Evolutionary conservation across 2,888 invertebrate species (phyloP).

Genomic region (Acanthoscelides obtectus): DNA sequence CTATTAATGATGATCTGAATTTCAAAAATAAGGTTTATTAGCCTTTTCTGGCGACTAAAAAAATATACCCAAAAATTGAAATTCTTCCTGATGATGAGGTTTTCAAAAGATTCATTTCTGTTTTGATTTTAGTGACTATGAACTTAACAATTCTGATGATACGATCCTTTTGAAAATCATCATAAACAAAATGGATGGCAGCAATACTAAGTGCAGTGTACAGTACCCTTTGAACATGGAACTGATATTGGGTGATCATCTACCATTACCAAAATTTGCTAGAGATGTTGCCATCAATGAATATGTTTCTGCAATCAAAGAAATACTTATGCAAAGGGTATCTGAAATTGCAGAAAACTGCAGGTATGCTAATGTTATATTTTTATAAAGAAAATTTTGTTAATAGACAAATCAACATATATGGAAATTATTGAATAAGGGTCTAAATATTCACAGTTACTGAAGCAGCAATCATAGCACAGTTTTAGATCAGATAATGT

Average conservation of each 20-base stretch:
- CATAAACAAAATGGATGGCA: conserved; percentile 41
- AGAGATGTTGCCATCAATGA: conserved; percentile 48
- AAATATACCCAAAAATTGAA: too few relatives aligned
- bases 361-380: not conserved
- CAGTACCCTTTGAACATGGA: conserved; percentile 51
- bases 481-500: too few relatives aligned
- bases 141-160: not conserved
- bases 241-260: conserved; percentile 45
- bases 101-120: too few relatives aligned
- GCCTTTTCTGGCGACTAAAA: too few relatives aligned
- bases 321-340: conserved; percentile 53
- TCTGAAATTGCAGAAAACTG: conserved; percentile 29
- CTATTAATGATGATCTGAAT: too few relatives aligned
- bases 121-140: not conserved
- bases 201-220: conserved; percentile 45
- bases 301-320: conserved; percentile 55
- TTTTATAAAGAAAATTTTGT: too few relatives aligned
- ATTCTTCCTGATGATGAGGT: too few relatives aligned
- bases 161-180: conserved; percentile 30
- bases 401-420: too few relatives aligned
- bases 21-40: too few relatives aligned
- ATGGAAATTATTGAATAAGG: too few relatives aligned
- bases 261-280: conserved; percentile 49
- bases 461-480: too few relatives aligned
- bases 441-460: too few relatives aligned